Conservation (phyloP, 2,113 vertebrate genomes). For the Protomyctophum bolini region DNA sequence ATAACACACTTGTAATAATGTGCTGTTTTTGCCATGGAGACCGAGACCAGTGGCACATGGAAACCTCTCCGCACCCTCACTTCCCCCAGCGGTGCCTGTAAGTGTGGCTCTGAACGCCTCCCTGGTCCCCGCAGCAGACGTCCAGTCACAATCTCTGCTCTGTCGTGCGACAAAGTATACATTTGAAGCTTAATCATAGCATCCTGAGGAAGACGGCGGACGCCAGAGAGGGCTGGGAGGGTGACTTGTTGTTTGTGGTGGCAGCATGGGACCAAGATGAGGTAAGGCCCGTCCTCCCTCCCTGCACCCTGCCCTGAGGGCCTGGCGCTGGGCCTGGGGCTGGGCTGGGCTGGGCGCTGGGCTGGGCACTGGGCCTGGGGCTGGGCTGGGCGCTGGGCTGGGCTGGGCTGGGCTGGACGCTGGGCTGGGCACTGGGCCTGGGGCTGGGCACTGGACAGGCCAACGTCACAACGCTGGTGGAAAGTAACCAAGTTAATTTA, state of each 20-base stretch:
- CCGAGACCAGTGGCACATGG: constrained; percentile 7
- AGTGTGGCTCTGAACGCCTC: constrained; percentile 11
- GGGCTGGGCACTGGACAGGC: constrained; percentile 31
- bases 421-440: constrained; percentile 23
- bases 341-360: constrained; percentile 40
- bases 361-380: constrained; percentile 5
- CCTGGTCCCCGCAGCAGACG: constrained; percentile 23
- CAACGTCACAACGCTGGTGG: constrained; percentile 21
- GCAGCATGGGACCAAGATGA: constrained; percentile 44
- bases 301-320: constrained; percentile 16
- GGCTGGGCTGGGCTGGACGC: constrained; percentile 38
- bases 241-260: constrained; percentile 37
- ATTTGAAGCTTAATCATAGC: constrained; percentile 25
- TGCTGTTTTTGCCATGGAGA: constrained; percentile 8
- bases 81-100: background rate
- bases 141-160: constrained; percentile 10
- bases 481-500: constrained; percentile 35
- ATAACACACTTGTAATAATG: constrained; percentile 8
- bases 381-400: background rate
- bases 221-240: constrained; percentile 27
- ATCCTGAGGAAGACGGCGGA: constrained; percentile 23
- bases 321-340: background rate
- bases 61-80: constrained; percentile 11
- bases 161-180: too few relatives aligned
- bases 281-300: constrained; percentile 44